A percentile compares a stretch with the other conserved stretches of the same genome.
These are phyloP conservation scores for Zoanthus sansibaricus DNA, from an alignment of 92 coral and sea anemone species.

Conservation along the genomic window DNA sequence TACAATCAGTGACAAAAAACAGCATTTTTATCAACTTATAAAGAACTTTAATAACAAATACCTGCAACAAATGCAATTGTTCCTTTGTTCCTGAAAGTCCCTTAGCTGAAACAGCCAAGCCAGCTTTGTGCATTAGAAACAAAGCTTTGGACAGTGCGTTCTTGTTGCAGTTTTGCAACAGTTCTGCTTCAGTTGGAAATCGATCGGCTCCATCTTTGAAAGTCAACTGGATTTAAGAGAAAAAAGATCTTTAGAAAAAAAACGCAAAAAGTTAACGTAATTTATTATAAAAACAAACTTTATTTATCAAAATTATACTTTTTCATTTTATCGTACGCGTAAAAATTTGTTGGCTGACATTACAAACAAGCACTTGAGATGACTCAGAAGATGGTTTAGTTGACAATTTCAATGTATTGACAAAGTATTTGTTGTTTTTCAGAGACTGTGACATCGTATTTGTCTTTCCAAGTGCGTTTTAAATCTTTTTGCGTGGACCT, in stretches of 20 bases:
- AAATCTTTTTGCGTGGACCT: too few relatives aligned
- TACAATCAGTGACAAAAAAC: too few relatives aligned
- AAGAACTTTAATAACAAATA: background rate
- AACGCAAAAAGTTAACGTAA: background rate
- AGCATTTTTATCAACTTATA: too few relatives aligned
- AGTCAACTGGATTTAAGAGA: background rate
- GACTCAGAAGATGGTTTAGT: too few relatives aligned
- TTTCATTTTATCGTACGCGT: too few relatives aligned
- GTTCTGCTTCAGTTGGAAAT: constrained; percentile 41
- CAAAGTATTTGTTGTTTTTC: too few relatives aligned
- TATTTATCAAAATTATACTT: too few relatives aligned
- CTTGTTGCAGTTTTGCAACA: constrained; percentile 68
- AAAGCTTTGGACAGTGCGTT: constrained; percentile 88
- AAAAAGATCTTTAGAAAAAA: background rate
- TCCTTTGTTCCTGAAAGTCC: constrained; percentile 74
- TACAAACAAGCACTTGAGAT: too few relatives aligned
- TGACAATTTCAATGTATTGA: too few relatives aligned
- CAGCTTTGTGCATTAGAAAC: constrained; percentile 89
- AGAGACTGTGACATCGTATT: too few relatives aligned
- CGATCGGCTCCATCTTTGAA: background rate
- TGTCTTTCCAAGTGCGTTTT: too few relatives aligned
- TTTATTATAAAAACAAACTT: background rate
- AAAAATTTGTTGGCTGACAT: too few relatives aligned
- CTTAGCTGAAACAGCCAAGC: constrained; percentile 50
- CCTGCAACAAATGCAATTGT: constrained; percentile 85